phyloP scores from a whole-genome alignment of 1,140 invertebrate genomes.

The Drosophila elegans region DNA sequence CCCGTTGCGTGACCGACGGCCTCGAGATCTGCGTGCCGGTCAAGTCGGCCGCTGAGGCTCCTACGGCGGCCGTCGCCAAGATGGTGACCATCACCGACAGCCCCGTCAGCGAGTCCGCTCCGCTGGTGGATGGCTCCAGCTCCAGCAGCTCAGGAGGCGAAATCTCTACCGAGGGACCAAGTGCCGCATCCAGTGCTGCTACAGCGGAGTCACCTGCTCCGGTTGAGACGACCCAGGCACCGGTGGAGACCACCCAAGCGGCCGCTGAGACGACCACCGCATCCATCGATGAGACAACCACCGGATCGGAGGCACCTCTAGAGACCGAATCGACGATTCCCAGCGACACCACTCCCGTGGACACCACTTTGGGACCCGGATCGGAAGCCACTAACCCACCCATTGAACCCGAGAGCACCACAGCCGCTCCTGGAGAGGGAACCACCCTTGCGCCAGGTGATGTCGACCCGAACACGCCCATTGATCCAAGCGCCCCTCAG shows the following conservation, averaged over 20 bases:
- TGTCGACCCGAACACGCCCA: constrained; percentile 29
- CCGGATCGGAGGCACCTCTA: neutral
- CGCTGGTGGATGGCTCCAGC: constrained; percentile 41
- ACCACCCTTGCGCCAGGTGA: constrained; percentile 8
- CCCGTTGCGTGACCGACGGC: constrained; percentile 74
- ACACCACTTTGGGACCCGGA: constrained; percentile 17
- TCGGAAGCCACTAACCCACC: constrained; percentile 16
- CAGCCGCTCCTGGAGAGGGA: constrained; percentile 3
- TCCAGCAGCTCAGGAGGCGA: neutral
- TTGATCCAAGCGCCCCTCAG: constrained; percentile 20
- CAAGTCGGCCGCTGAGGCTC: constrained; percentile 43
- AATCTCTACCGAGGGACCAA: constrained; percentile 20
- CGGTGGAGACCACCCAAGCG: constrained; percentile 19
- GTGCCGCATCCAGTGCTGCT: constrained; percentile 9
- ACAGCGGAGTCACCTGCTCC: neutral
- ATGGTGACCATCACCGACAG: constrained; percentile 62
- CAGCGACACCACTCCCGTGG: neutral
- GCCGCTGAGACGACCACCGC: constrained; percentile 18
- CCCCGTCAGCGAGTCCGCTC: constrained; percentile 47
- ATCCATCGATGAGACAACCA: constrained; percentile 18
- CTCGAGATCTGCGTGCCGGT: constrained; percentile 71
- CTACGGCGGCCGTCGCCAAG: constrained; percentile 54
- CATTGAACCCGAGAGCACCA: constrained; percentile 21
- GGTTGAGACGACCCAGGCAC: constrained; percentile 9
- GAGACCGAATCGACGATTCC: constrained; percentile 14